phyloP scores from a whole-genome alignment of 2,797 vertebrate genomes.

The Poecilia picta region DNA sequence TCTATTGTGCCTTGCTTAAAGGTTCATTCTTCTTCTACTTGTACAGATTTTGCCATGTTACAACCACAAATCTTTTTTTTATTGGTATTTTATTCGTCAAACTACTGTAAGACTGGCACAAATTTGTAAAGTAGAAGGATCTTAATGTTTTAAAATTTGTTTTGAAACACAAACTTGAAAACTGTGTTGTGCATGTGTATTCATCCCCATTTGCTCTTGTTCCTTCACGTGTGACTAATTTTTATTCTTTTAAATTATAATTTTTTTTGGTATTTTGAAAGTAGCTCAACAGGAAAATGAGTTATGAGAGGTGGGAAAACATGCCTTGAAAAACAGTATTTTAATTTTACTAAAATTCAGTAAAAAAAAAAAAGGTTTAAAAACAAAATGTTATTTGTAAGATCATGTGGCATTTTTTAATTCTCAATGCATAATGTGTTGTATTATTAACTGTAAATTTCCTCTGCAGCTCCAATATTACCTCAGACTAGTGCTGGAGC shows the following conservation, averaged over 20 bases:
- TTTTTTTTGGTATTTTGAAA: not conserved
- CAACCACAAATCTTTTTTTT: not conserved
- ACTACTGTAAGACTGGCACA: not conserved
- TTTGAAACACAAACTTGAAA: not conserved
- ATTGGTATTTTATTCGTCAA: not conserved
- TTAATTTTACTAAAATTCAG: not conserved
- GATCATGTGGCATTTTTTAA: not conserved
- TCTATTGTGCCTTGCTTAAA: not conserved
- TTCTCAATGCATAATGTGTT: not conserved
- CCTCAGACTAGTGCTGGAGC: constrained; percentile 68
- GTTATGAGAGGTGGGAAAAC: too few species aligned
- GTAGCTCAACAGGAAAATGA: too few species aligned
- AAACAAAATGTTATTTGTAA: not conserved
- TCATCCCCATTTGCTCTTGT: not conserved
- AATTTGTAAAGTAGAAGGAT: not conserved
- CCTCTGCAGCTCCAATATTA: constrained; percentile 46
- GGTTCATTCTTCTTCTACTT: not conserved
- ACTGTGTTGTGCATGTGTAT: not conserved
- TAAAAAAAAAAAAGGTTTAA: not conserved
- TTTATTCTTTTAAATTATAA: too few species aligned
- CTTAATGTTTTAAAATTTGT: not conserved
- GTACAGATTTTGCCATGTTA: not conserved
- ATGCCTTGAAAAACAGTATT: too few species aligned
- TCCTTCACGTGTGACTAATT: not conserved
- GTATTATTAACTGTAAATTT: not conserved